Conservation (phyloP, 2,797 vertebrate genomes). For the Picus viridis region DNA sequence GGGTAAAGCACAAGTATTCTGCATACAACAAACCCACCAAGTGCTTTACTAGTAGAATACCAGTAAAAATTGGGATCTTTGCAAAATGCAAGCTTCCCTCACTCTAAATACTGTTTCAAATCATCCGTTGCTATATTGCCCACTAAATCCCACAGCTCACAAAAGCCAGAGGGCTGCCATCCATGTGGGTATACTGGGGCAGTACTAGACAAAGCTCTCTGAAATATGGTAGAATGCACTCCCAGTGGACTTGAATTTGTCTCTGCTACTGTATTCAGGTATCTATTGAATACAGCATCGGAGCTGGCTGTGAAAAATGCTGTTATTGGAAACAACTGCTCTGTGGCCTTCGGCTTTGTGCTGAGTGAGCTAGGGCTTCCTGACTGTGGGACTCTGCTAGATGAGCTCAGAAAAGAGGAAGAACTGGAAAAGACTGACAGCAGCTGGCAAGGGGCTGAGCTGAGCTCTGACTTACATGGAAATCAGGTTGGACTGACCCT, state of each 20-base stretch:
- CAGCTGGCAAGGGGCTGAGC: not conserved
- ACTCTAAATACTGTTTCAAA: not conserved
- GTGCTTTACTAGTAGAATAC: not conserved
- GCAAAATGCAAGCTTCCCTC: not conserved
- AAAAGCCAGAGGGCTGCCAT: not conserved
- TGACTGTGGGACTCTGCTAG: not conserved
- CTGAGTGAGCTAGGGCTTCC: not conserved
- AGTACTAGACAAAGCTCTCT: not conserved
- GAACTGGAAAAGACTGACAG: not conserved
- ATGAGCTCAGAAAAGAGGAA: not conserved
- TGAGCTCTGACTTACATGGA: not conserved
- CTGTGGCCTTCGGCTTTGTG: not conserved
- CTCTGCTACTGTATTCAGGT: not conserved
- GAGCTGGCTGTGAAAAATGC: not conserved
- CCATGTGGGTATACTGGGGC: not conserved
- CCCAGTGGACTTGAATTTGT: not conserved
- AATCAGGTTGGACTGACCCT: not conserved
- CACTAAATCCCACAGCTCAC: not conserved
- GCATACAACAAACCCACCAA: not conserved
- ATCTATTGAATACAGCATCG: not conserved
- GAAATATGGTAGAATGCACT: not conserved
- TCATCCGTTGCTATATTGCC: not conserved
- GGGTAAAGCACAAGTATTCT: not conserved
- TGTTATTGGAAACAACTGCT: not conserved
- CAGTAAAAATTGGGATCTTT: not conserved